These are phyloP conservation scores for Melieria crassipennis DNA, from an alignment of 2,888 invertebrate genomes.

Conservation along the genomic window DNA sequence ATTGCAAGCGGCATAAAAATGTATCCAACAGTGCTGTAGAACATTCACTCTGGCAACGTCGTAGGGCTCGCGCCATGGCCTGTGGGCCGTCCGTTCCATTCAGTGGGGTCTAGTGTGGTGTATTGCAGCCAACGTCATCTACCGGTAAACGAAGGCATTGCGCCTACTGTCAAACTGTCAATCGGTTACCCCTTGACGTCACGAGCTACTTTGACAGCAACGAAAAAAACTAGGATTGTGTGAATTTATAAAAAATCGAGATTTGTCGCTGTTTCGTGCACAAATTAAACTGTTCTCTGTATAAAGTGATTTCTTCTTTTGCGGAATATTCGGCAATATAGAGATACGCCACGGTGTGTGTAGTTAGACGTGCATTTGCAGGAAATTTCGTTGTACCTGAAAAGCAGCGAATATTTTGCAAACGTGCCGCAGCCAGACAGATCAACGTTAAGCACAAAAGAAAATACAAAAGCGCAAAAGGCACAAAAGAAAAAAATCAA, in stretches of 20 bases:
- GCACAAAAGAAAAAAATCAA: slow-evolving; percentile 45
- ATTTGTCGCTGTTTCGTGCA: not conserved
- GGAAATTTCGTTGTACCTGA: not conserved
- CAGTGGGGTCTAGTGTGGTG: not conserved
- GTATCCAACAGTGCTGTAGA: too few species aligned
- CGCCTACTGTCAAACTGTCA: not conserved
- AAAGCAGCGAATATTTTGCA: not conserved
- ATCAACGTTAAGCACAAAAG: not conserved
- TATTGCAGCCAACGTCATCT: slow-evolving; percentile 7
- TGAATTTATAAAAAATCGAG: not conserved
- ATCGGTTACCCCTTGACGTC: slow-evolving; percentile 20
- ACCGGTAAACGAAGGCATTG: not conserved
- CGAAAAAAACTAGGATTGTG: slow-evolving; percentile 25
- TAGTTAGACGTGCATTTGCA: too few species aligned
- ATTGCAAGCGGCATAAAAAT: too few species aligned
- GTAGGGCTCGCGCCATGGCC: too few species aligned
- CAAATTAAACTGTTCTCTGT: not conserved
- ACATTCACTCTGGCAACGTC: too few species aligned
- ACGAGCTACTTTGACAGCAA: slow-evolving; percentile 40
- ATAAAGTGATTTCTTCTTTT: not conserved
- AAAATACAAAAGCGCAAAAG: not conserved
- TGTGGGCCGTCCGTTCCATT: too few species aligned
- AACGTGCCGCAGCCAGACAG: not conserved
- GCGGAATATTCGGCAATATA: too few species aligned
- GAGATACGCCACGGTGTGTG: too few species aligned